Base-by-base conservation (phyloP, 1,140 invertebrate species). In the Drosophila athabasca region DNA sequence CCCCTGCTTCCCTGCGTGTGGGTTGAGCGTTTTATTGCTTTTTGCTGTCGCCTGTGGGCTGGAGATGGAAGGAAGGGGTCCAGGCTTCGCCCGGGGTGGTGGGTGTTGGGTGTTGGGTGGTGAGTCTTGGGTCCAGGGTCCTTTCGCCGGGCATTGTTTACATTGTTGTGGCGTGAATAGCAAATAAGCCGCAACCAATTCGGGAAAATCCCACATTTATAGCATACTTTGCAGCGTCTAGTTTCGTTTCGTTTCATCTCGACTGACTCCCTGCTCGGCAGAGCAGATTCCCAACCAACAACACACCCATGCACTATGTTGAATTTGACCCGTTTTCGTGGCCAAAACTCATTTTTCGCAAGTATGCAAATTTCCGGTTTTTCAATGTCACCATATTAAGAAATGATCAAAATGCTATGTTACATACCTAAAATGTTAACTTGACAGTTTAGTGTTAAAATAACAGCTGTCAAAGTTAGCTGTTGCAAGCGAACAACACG, bases 91-190 rank as follows among this genome's bases (percentile, higher is more conserved):
- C 43, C 51, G 69, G 70, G 60, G 62, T 88, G 79, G 71, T 26
- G 24, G 24, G 24, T 26, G 24, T 3, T 26, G 24, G 24, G 3
- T 26, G 17, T 19, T 19, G 70, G 60, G 62, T 88, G 79, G 68
- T 19, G 17, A 19, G 83, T 57, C 35, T 13, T 39, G 35, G 35
- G 3, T 39, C 35, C 35, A 39, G 35, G 68, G 78, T 75, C 78
- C 65, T 72, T 64, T 45, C 67, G 54, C 41, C 17, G 51, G 58
- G 46, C 55, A 35, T 64, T 88, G 84, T 88, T 88, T 88, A 89
- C 79, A 83, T 89, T 89, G 79, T 83, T 88, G 83, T 83, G 83
- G 83, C 76, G 79, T 88, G 83, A 88, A 88, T 88, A 76, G 84
- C 76, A 88, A 88, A 88, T 88, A 88, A 88, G 83, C 79, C 59